phyloP scores from a whole-genome alignment of 2,113 vertebrate genomes.

The Dascyllus trimaculatus region DNA sequence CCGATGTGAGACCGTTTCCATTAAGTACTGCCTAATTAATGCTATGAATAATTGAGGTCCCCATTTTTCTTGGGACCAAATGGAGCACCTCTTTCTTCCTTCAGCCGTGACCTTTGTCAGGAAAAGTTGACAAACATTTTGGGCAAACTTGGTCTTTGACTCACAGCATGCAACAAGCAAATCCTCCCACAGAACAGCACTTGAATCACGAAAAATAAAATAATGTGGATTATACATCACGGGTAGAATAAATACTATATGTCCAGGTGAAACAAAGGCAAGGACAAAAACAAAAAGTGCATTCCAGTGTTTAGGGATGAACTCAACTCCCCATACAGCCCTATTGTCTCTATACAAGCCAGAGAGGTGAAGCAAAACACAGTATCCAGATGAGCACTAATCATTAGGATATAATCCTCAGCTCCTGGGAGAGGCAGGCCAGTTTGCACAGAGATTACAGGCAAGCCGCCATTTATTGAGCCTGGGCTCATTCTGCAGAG shows the following conservation, averaged over 20 bases:
- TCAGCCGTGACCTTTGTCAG: conserved; percentile 72
- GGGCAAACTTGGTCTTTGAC: conserved; percentile 41
- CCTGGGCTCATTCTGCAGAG: conserved; percentile 80
- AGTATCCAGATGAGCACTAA: conserved; percentile 84
- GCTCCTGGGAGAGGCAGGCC: conserved; percentile 80
- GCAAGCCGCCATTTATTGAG: conserved; percentile 81
- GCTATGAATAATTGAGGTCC: conserved; percentile 78
- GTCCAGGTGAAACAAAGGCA: conserved; percentile 67
- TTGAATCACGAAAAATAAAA: conserved; percentile 9
- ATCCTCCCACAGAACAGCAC: neutral
- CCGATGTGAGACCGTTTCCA: conserved; percentile 79
- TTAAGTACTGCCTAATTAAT: conserved; percentile 83
- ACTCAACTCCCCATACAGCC: conserved; percentile 63
- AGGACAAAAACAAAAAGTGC: conserved; percentile 67
- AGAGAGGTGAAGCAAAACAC: conserved; percentile 80
- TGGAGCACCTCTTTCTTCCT: conserved; percentile 64
- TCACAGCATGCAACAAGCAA: neutral
- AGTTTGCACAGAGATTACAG: conserved; percentile 85
- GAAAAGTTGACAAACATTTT: conserved; percentile 69
- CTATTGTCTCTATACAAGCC: conserved; percentile 76
- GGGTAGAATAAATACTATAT: conserved; percentile 60
- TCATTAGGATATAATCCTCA: conserved; percentile 87
- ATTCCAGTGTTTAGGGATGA: conserved; percentile 68
- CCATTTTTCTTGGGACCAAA: conserved; percentile 77
- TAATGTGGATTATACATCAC: conserved; percentile 50